phyloP scores from a whole-genome alignment of 2,888 invertebrate genomes.

The Drosophila mimetica region DNA sequence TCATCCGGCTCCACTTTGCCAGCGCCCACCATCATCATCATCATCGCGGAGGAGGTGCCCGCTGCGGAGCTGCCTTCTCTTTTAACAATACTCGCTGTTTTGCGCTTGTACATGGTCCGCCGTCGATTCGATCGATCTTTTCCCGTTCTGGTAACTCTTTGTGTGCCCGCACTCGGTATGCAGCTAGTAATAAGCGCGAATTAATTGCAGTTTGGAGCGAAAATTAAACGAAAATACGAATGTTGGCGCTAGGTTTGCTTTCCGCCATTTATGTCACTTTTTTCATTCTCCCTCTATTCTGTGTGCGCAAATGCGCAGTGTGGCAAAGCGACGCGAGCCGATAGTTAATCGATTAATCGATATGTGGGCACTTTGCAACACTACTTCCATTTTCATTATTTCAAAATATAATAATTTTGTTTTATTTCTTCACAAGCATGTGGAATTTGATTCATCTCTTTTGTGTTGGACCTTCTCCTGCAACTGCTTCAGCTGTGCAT shows the following conservation, averaged over 20 bases:
- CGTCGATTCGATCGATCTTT: conserved; percentile 38
- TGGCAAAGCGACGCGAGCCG: conserved; percentile 17
- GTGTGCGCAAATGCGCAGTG: conserved; percentile 32
- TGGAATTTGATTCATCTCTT: not conserved
- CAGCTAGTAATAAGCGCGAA: conserved; percentile 33
- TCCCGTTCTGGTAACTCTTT: conserved; percentile 37
- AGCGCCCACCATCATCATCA: conserved; percentile 41
- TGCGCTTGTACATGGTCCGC: conserved; percentile 69
- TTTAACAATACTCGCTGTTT: conserved; percentile 57
- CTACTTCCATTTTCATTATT: not conserved
- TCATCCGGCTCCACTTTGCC: conserved; percentile 50
- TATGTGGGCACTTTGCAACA: conserved; percentile 1
- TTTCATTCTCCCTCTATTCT: conserved; percentile 67
- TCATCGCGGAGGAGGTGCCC: conserved; percentile 35
- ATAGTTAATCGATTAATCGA: conserved; percentile 23
- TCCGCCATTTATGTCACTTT: conserved; percentile 84
- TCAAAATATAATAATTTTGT: too few species aligned
- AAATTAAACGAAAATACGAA: conserved; percentile 70
- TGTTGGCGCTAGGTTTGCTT: conserved; percentile 75
- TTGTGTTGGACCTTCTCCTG: not conserved
- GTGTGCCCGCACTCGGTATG: conserved; percentile 33
- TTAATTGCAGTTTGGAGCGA: conserved; percentile 50
- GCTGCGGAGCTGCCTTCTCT: conserved; percentile 39
- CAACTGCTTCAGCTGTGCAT: conserved; percentile 43
- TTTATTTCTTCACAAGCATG: not conserved